Conservation (phyloP, 2,113 vertebrate species). For the Trichechus manatus region DNA sequence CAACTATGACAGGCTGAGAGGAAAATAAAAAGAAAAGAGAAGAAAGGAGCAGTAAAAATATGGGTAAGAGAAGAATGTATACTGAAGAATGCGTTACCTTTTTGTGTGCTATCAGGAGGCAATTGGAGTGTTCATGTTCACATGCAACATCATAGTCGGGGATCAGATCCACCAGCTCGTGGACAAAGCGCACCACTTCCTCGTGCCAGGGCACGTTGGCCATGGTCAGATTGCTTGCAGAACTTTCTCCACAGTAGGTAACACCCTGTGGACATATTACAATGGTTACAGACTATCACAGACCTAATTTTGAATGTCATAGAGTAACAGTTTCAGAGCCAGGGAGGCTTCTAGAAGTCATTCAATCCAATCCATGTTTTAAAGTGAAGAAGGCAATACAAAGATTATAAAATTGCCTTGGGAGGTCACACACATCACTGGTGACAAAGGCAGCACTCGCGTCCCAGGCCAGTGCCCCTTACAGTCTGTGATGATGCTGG, state of each 20-base stretch:
- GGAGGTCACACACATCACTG: background rate
- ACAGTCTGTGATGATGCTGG: background rate
- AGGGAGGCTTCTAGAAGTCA: background rate
- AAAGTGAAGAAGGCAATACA: background rate
- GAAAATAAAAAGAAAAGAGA: background rate
- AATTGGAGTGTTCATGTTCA: constrained; percentile 97
- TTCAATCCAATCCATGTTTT: background rate
- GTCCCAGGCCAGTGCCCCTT: background rate
- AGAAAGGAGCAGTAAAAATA: too few relatives aligned
- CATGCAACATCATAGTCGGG: constrained; percentile 94
- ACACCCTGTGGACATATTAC: constrained; percentile 90
- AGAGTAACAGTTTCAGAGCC: background rate
- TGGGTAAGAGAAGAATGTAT: rapidly evolving
- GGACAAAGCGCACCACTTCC: constrained; percentile 94
- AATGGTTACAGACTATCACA: background rate
- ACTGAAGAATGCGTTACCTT: constrained; percentile 88
- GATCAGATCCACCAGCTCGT: constrained; percentile 91
- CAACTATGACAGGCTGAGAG: background rate
- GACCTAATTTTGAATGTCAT: background rate
- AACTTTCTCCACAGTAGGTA: constrained; percentile 97
- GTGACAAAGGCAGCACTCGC: background rate
- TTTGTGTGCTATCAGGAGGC: constrained; percentile 94
- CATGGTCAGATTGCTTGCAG: constrained; percentile 97
- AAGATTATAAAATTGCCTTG: background rate
- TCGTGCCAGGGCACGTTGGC: constrained; percentile 98